Evolutionary conservation across 2,888 invertebrate genomes (phyloP).

Genomic region (Prenolepis imparis): DNA sequence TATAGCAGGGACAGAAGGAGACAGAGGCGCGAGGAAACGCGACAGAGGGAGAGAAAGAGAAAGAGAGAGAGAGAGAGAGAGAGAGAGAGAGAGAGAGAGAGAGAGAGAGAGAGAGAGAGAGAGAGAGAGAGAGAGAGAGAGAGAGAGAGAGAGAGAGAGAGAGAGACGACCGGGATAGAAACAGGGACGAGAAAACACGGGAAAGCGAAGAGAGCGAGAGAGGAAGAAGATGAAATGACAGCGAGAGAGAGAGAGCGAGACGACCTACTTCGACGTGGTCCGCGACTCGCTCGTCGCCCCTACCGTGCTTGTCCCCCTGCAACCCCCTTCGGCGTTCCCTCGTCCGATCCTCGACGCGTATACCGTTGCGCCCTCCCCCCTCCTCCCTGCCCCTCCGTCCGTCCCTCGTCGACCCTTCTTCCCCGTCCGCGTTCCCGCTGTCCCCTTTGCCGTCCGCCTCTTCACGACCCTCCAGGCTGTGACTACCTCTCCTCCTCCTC

Average conservation of each 20-base stretch:
- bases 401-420: slow-evolving; percentile 31
- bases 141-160: slow-evolving; percentile 33
- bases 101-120: slow-evolving; percentile 25
- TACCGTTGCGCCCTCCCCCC: slow-evolving; percentile 58
- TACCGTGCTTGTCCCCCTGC: slow-evolving; percentile 47
- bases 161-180: slow-evolving; percentile 41
- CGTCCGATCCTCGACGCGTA: slow-evolving; percentile 67
- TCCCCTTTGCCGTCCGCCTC: slow-evolving; percentile 34
- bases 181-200: slow-evolving; percentile 52
- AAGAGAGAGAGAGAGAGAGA: slow-evolving; percentile 38
- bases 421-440: slow-evolving; percentile 25
- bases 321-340: slow-evolving; percentile 66
- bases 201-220: slow-evolving; percentile 44
- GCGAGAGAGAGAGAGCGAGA: slow-evolving; percentile 71
- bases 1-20: slow-evolving; percentile 40
- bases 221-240: slow-evolving; percentile 51
- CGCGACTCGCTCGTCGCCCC: slow-evolving; percentile 59
- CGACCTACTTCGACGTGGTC: slow-evolving; percentile 73
- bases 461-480: slow-evolving; percentile 53
- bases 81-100: slow-evolving; percentile 18
- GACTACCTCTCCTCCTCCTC: slow-evolving; percentile 25
- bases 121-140: slow-evolving; percentile 25
- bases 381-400: not conserved
- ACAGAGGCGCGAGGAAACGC: slow-evolving; percentile 34
- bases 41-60: slow-evolving; percentile 32